Conservation (phyloP, 2,888 invertebrate species). For the Cerceris rybyensis region DNA sequence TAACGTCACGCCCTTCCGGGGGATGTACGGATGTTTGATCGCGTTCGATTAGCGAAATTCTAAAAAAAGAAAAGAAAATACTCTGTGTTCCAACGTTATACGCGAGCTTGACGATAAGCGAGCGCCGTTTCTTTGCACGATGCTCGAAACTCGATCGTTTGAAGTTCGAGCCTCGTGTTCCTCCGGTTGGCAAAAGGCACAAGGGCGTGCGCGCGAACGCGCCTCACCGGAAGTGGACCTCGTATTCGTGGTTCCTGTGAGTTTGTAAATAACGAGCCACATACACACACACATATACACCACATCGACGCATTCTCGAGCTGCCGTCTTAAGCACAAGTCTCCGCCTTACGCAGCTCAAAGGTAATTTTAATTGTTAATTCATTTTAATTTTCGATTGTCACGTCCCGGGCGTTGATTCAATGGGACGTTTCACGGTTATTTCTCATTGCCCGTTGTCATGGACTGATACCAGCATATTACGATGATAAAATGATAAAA, state of each 20-base stretch:
- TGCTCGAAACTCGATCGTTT: slow-evolving; percentile 6
- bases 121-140: neutral
- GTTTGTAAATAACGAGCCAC: slow-evolving; percentile 25
- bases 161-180: slow-evolving; percentile 8
- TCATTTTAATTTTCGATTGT: too few species aligned
- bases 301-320: slow-evolving; percentile 37
- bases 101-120: neutral
- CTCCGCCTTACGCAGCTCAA: slow-evolving; percentile 41
- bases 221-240: neutral
- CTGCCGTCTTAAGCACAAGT: slow-evolving; percentile 28
- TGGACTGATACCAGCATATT: slow-evolving; percentile 27
- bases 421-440: slow-evolving; percentile 1
- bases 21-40: neutral
- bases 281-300: neutral
- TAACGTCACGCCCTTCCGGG: neutral
- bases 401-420: too few species aligned
- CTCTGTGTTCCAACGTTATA: slow-evolving; percentile 34
- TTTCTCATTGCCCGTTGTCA: slow-evolving; percentile 25
- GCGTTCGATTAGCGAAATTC: slow-evolving; percentile 34
- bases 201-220: neutral
- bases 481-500: neutral
- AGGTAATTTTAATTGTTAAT: slow-evolving; percentile 15
- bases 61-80: slow-evolving; percentile 21
- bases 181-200: slow-evolving; percentile 15
- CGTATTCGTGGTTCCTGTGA: slow-evolving; percentile 4